Evolutionary conservation across 2,888 invertebrate genomes (phyloP), one percentile per base, ranked within the genome.

Genomic region (Orgyia antiqua): DNA sequence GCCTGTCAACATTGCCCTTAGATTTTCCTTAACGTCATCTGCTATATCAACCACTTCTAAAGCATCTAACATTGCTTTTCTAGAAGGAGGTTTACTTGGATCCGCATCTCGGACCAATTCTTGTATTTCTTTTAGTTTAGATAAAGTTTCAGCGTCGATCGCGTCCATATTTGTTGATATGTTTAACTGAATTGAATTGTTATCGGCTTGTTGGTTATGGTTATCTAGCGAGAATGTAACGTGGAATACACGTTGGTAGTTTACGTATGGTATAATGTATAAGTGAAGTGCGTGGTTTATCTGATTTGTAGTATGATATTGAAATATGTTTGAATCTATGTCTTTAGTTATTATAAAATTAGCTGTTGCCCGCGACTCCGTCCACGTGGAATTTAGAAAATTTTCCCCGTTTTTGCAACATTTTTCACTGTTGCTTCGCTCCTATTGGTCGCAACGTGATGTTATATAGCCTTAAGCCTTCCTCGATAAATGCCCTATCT

Each of bases 1-100:
- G 0, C 80, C 87, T 1, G 79, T 64, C 27, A 92, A 54, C 59
- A 88, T 78, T 1, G 75, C 75, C 32, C 77, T 84, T 10, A 93
- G 51, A 30, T 76, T 86, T n/a, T 88, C 88, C 42, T 88, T 90
- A 29, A 91, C 88, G 11, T 90, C 89, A 3, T 92, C 92, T 28
- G 87, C 73, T 2, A 93, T 57, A 2, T 88, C 89, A 51, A 90
- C 80, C 0, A 78, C 63, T 10, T 92, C 88, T 11, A 92, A 67
- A 63, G 90, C 68, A 24, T 88, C 84, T 38, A 91, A 54, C 1
- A 92, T 57, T 21, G 90, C 86, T 12, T 90, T 89, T 1, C 86
- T 58, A 1, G 88, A 82, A 0, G 91, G 90, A 15, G 61, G 42
- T 12, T 65, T 42, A 1, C 50, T 47, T 35, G 52, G 49, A 7